Conservation (phyloP, 2,888 invertebrate genomes). For the Omphaloscelis lunosa region DNA sequence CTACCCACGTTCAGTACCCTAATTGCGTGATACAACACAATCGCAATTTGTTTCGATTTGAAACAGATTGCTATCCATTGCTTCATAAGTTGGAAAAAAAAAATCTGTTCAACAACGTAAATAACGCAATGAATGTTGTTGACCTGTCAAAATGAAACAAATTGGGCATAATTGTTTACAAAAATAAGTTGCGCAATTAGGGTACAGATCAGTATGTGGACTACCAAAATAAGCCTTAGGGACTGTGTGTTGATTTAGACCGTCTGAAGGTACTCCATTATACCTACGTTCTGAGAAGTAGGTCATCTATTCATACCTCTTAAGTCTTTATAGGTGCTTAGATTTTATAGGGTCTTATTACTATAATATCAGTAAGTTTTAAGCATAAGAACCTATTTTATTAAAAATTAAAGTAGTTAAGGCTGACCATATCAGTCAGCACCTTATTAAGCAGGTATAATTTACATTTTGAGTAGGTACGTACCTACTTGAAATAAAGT, state of each 20-base stretch:
- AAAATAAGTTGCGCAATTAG: too few species aligned
- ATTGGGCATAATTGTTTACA: too few species aligned
- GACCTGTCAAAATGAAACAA: too few species aligned
- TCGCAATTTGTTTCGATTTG: too few species aligned
- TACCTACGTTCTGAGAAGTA: conserved; percentile 10
- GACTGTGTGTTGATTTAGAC: conserved; percentile 20
- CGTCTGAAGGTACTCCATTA: conserved; percentile 13
- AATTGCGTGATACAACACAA: too few species aligned
- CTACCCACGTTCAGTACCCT: too few species aligned
- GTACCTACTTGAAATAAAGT: neutral
- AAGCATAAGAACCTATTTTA: conserved; percentile 11
- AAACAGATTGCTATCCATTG: too few species aligned
- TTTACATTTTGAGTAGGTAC: conserved; percentile 12
- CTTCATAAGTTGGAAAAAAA: too few species aligned
- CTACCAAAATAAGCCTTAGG: conserved; percentile 39
- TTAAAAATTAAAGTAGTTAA: conserved; percentile 24
- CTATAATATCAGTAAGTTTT: conserved; percentile 20
- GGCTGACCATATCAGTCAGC: conserved; percentile 3
- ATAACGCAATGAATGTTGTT: too few species aligned
- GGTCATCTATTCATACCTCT: conserved; percentile 41
- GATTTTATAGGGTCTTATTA: conserved; percentile 34
- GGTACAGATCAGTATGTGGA: neutral
- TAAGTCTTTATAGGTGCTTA: conserved; percentile 20
- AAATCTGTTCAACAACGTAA: too few species aligned
- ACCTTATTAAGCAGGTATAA: neutral